Base-by-base conservation (phyloP, 2,113 vertebrate genomes). In the Hiodon alosoides region DNA sequence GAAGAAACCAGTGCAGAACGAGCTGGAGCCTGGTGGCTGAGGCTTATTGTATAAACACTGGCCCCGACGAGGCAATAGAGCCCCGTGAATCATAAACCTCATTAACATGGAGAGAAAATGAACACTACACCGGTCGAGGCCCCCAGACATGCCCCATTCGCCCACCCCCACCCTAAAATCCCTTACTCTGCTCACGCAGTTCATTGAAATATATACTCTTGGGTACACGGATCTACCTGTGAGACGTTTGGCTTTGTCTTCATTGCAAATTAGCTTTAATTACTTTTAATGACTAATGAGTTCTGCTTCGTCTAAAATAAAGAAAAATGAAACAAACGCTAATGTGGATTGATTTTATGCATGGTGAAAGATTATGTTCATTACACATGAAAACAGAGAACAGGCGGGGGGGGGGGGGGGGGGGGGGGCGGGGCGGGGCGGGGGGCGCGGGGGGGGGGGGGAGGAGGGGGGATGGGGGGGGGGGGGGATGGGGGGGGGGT, bases 1-100 rank as follows among this genome's bases (percentile, higher is more conserved):
- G 48, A 54, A 70, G 4, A 73, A 64, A 14, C 13, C 16, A 14
- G 14, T 65, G 5, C 46, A 13, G 9, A 59, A 59, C 9, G 58
- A 59, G 58, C 58, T 59, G 47, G 50, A 51, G 13, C 47, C 8
- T 1, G 50, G 51, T 16, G 47, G 48, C 17, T 3, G 16, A 64
- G 62, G 51, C 17, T 50, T 61, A 51, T 76, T 79, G 48, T 48
- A 31, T 78, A 80, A 81, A 79, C 74, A 72, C 11, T 16, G 7
- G 46, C 72, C 50, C 48, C 31, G 62, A 75, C 57, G 55, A 77
- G 16, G 64, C 61, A 76, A 61, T 9, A 69, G 77, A 59, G n/a
- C n/a, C 66, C 76, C 65, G 57, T 76, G 14, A 52, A 77, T 77
- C 67, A 69, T 61, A 76, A 74, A 8, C 75, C 9, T 75, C 71